Base-by-base conservation (phyloP, 2,113 vertebrate species). In the Cyprinus carpio region DNA sequence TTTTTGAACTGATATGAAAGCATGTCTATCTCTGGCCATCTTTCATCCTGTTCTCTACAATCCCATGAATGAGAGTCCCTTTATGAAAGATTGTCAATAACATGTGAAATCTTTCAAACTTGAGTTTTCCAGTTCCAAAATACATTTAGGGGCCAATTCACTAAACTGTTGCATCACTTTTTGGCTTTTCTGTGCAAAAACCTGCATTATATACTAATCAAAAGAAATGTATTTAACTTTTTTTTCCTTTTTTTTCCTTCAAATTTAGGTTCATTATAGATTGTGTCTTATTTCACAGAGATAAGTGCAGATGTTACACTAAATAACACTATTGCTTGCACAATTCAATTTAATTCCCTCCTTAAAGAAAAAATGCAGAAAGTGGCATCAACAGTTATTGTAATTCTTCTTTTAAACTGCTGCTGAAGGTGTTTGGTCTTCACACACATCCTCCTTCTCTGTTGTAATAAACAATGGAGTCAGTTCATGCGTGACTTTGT, bases 1-100 rank as follows among this genome's bases (percentile, higher is more conserved):
- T 85, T 83, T 88, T 83, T 86, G 43, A 86, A 82, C 54, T 86
- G 18, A 85, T 65, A 43, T 49, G 43, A 87, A 85, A 87, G 37
- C 27, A 8, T 85, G 40, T 78, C 83, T 81, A 72, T 83, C 64
- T 85, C 74, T 54, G 81, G 34, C n/a, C 46, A 81, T 40, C 84
- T 74, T 79, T 83, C 64, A 87, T 85, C 40, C 67, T 81, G 76
- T 82, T 77, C 78, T 72, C 49, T 62, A 46, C 40, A 13, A 64
- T 40, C 77, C 37, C 27, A 65, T 81, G 12, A 51, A 62, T 75
- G 64, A 85, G 25, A 82, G 64, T 20, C 64, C n/a, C 20, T 46
- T 54, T 46, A 64, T 81, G 58, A 25, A 25, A 54, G 49, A n/a
- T 40, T 51, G 58, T 82, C 46, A 71, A 83, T 58, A 40, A 18